phyloP scores from a whole-genome alignment of 2,888 invertebrate species.

The Pseudanteris insignis region DNA sequence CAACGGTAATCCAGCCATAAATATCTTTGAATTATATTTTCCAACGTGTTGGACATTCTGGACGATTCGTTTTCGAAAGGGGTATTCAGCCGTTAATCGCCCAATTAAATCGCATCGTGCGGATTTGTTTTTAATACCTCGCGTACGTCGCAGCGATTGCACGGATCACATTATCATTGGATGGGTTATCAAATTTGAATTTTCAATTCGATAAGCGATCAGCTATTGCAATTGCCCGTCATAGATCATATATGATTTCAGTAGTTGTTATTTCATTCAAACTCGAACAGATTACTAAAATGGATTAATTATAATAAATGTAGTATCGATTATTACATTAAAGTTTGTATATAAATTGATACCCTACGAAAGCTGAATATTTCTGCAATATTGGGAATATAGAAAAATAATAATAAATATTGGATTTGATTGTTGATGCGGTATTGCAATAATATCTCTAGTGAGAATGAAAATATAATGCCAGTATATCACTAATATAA shows the following conservation, averaged over 20 bases:
- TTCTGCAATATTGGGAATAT: no score
- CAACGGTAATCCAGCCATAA: conserved; percentile 64
- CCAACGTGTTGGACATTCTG: conserved; percentile 54
- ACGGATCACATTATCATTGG: conserved; percentile 36
- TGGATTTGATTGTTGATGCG: no score
- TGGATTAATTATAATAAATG: no score
- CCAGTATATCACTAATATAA: no score
- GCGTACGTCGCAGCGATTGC: conserved; percentile 46
- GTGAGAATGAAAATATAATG: no score
- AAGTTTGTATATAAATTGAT: no score
- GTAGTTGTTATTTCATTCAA: conserved; percentile 12
- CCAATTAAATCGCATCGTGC: conserved; percentile 65
- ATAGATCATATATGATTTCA: conserved; percentile 17
- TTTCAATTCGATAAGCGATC: conserved; percentile 34
- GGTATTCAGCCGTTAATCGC: conserved; percentile 66
- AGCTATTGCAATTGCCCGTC: conserved; percentile 5
- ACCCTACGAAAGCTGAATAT: no score
- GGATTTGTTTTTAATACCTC: conserved; percentile 63
- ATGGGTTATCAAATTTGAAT: conserved; percentile 37
- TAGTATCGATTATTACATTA: no score
- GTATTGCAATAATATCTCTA: no score
- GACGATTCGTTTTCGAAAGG: conserved; percentile 51
- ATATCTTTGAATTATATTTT: conserved; percentile 66
- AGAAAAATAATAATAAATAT: no score
- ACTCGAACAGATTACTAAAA: no score